These are phyloP conservation scores for Drosophila paranaensis DNA, from an alignment of 2,888 invertebrate species.

Conservation along the genomic window DNA sequence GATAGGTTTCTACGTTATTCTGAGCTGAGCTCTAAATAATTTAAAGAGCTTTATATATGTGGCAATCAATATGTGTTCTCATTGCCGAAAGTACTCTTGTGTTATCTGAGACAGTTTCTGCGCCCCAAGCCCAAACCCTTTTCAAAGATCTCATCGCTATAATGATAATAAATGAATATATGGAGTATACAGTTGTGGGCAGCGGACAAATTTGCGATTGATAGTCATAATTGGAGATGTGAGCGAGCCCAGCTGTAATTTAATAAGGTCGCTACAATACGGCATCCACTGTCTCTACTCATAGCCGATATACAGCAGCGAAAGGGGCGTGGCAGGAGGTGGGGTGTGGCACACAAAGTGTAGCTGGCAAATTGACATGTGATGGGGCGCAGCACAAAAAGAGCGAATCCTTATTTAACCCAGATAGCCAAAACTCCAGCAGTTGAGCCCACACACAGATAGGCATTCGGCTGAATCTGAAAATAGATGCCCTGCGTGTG, in stretches of 20 bases:
- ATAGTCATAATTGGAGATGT: conserved; percentile 4
- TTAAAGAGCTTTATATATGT: too few relatives aligned
- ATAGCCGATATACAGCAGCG: background rate
- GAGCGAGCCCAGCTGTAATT: conserved; percentile 5
- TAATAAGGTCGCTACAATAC: conserved; percentile 1
- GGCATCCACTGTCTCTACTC: background rate
- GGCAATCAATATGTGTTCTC: too few relatives aligned
- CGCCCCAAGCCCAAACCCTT: background rate
- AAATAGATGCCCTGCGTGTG: conserved; percentile 43
- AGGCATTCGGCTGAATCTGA: conserved; percentile 17
- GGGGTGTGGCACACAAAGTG: background rate
- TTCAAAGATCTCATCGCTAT: background rate
- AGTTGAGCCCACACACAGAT: conserved; percentile 19
- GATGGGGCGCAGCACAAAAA: conserved; percentile 38
- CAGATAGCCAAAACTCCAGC: conserved; percentile 25
- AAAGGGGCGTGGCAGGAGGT: background rate
- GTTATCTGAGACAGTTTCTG: background rate
- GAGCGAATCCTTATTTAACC: conserved; percentile 45
- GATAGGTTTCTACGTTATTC: too few relatives aligned
- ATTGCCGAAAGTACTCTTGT: too few relatives aligned
- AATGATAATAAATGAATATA: background rate
- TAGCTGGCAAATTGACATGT: conserved; percentile 55
- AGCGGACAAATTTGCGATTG: conserved; percentile 9
- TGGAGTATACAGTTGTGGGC: background rate
- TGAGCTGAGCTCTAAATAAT: too few relatives aligned